A percentile compares a stretch with the other conserved stretches of the same genome.
phyloP scores from a whole-genome alignment of 2,888 invertebrate species.

The Scelioninae gen. 1 region DNA sequence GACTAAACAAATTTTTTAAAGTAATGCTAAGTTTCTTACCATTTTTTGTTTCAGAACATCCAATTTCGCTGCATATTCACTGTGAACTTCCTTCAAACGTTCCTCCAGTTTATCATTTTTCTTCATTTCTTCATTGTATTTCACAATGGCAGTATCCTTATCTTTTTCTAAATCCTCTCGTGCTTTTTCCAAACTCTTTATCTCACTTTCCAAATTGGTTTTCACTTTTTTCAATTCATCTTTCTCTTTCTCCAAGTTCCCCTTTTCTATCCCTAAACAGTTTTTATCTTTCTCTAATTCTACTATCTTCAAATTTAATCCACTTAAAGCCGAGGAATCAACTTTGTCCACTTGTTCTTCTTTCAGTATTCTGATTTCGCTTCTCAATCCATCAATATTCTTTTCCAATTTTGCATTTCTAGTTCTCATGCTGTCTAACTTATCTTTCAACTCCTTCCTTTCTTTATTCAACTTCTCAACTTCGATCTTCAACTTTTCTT shows the following conservation, averaged over 20 bases:
- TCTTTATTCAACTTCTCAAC: slow-evolving; percentile 75
- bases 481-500: slow-evolving; percentile 74
- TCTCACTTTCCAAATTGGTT: slow-evolving; percentile 49
- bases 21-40: too few relatives aligned
- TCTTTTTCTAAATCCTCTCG: slow-evolving; percentile 24
- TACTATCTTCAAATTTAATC: slow-evolving; percentile 59
- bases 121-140: slow-evolving; percentile 71
- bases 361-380: slow-evolving; percentile 73
- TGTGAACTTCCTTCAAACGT: slow-evolving; percentile 86
- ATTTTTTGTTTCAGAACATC: slow-evolving; percentile 92
- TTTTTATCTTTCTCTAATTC: slow-evolving; percentile 73
- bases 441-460: slow-evolving; percentile 76
- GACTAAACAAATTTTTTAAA: too few relatives aligned
- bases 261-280: slow-evolving; percentile 69
- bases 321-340: slow-evolving; percentile 35
- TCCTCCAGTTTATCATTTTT: slow-evolving; percentile 74
- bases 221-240: slow-evolving; percentile 64
- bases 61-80: slow-evolving; percentile 90
- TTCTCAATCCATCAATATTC: slow-evolving; percentile 76
- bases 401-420: slow-evolving; percentile 78
- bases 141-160: slow-evolving; percentile 7
- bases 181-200: slow-evolving; percentile 1
- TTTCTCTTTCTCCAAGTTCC: slow-evolving; percentile 51
- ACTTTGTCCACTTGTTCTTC: slow-evolving; percentile 45
- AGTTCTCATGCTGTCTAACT: slow-evolving; percentile 74